Conservation (phyloP, 2,888 invertebrate genomes). For the Phorcus lineatus region DNA sequence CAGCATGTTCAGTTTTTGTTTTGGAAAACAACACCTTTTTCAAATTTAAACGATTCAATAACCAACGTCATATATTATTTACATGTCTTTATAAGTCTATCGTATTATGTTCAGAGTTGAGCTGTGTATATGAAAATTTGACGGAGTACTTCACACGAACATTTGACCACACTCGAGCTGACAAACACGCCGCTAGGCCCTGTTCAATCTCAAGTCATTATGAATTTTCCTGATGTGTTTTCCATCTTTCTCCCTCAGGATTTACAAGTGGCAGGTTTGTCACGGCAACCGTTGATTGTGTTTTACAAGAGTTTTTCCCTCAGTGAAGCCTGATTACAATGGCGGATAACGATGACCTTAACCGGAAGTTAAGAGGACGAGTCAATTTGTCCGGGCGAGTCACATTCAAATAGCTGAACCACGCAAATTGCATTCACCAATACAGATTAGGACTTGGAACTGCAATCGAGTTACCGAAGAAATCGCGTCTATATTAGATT, state of each 20-base stretch:
- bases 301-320: background rate
- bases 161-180: too few relatives aligned
- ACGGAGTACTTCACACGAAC: too few relatives aligned
- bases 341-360: background rate
- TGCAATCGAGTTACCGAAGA: background rate
- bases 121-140: too few relatives aligned
- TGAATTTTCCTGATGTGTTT: too few relatives aligned
- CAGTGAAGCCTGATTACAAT: background rate
- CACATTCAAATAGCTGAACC: conserved; percentile 2
- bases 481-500: conserved; percentile 1
- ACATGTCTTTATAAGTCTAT: too few relatives aligned
- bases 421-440: background rate
- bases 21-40: too few relatives aligned
- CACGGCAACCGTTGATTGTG: background rate
- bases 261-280: background rate
- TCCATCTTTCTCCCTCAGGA: background rate
- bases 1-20: too few relatives aligned
- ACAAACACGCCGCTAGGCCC: too few relatives aligned
- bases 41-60: too few relatives aligned
- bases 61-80: too few relatives aligned
- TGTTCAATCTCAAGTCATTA: too few relatives aligned
- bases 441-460: conserved; percentile 1
- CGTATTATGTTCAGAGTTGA: too few relatives aligned
- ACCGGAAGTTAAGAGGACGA: conserved; percentile 2
- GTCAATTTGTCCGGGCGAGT: conserved; percentile 1